Base-by-base conservation (phyloP, 1,140 invertebrate genomes). In the Pachypeltis micranthus region DNA sequence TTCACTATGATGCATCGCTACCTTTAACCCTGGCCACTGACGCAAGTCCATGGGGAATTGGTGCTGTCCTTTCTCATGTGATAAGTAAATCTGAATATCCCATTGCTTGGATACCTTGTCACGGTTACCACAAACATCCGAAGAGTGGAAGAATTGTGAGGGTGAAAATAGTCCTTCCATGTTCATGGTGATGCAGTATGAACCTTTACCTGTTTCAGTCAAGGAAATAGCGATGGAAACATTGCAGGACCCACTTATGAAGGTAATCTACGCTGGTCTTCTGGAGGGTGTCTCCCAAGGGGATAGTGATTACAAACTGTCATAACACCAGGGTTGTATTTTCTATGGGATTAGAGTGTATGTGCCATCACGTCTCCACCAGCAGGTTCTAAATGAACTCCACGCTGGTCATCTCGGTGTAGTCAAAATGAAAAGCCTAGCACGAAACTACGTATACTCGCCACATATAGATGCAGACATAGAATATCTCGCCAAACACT, bases 91-190 rank as follows among this genome's bases (percentile, higher is more conserved):
- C 31, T 39, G 31, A 39, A 39, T 10, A 16, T 7, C 31, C 31
- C 31, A 39, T 39, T 16, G 31, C 34, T 71, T 70, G 1, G 73
- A 74, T 67, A 67, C 59, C 31, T 64, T 74, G 27, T 72, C 70
- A 19, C 60, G 72, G 27, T 60, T 71, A 21, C 62, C 64, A 21
- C 27, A 21, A 24, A 57, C 31, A 16, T 39, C 31, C 7, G 16
- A 7, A 39, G 31, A 39, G 31, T 39, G 31, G 31, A 39, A 10
- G 31, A 39, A 39, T 7, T 39, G 31, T 7, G 16, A 16, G 31
- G 7, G 7, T 39, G 16, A 10, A 7, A 39, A 39, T 16, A n/a
- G n/a, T n/a, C n/a, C n/a, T n/a, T n/a, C n/a, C n/a, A n/a, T n/a
- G n/a, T n/a, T n/a, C n/a, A n/a, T n/a, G n/a, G n/a, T 39, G 31